A percentile compares a stretch with the other conserved stretches of the same genome.
phyloP scores from a whole-genome alignment of 2,113 vertebrate species.

The Xiphorhynchus elegans region DNA sequence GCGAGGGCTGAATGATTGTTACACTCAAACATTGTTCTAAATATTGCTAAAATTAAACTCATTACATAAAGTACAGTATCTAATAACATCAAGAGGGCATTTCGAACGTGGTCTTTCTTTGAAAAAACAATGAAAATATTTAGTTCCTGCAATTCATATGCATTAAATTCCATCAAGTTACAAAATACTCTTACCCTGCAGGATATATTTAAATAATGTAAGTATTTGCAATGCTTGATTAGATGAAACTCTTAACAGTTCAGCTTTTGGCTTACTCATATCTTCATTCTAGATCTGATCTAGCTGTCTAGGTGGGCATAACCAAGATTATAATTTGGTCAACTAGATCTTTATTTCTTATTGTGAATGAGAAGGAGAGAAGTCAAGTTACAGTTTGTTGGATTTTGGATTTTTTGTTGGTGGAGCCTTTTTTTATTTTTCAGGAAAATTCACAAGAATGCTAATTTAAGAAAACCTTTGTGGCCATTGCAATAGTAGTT shows the following conservation, averaged over 20 bases:
- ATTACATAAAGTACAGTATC: neutral
- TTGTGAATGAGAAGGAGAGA: neutral
- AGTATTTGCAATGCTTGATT: neutral
- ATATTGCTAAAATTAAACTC: neutral
- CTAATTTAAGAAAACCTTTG: neutral
- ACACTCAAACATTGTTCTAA: neutral
- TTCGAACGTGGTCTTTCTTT: neutral
- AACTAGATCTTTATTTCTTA: neutral
- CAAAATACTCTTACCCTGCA: neutral
- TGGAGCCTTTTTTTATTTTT: neutral
- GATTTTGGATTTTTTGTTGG: neutral
- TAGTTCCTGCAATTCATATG: neutral
- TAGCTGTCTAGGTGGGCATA: neutral
- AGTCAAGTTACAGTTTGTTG: neutral
- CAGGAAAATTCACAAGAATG: neutral
- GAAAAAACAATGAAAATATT: neutral
- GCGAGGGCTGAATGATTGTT: neutral
- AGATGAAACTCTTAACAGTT: neutral
- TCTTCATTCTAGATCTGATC: neutral
- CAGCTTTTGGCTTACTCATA: neutral
- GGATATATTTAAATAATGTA: neutral
- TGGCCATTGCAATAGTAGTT: neutral
- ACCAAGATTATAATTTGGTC: neutral
- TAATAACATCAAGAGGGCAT: neutral
- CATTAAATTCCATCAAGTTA: neutral